These are phyloP conservation scores for Tetrapedia diversipes DNA, from an alignment of 2,888 invertebrate species.

Conservation along the genomic window DNA sequence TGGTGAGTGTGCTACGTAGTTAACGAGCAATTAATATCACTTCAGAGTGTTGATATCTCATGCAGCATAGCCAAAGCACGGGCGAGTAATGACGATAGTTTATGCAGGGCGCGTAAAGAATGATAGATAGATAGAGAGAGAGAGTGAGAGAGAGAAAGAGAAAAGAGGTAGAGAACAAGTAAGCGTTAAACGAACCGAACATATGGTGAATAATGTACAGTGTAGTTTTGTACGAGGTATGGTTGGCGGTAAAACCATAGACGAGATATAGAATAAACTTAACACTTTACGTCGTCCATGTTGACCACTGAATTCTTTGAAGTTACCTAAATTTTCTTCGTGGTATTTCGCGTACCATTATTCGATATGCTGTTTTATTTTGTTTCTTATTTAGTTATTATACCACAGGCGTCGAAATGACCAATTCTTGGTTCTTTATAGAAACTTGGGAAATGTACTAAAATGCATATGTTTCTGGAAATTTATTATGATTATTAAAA, in stretches of 20 bases:
- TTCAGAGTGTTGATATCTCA: constrained; percentile 68
- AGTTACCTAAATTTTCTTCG: too few relatives aligned
- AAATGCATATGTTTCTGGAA: too few relatives aligned
- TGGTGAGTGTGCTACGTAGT: constrained; percentile 46
- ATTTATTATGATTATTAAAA: too few relatives aligned
- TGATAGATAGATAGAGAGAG: constrained; percentile 8
- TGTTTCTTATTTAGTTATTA: too few relatives aligned
- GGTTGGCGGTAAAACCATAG: constrained; percentile 78
- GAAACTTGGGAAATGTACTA: too few relatives aligned
- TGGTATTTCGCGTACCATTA: too few relatives aligned
- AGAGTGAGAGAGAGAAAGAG: background rate
- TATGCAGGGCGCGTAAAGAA: constrained; percentile 50
- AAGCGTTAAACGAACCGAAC: constrained; percentile 31
- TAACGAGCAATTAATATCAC: constrained; percentile 63
- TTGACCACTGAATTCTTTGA: too few relatives aligned
- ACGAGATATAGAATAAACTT: too few relatives aligned
- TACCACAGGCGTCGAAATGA: too few relatives aligned
- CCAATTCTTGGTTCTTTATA: too few relatives aligned
- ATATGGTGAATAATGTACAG: constrained; percentile 26
- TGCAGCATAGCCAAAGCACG: constrained; percentile 81
- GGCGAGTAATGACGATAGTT: constrained; percentile 67
- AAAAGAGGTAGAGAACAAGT: constrained; percentile 7
- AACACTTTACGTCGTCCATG: too few relatives aligned
- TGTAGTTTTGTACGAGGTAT: constrained; percentile 65
- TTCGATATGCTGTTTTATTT: too few relatives aligned